These are phyloP conservation scores for Etheostoma cragini DNA, from an alignment of 2,113 vertebrate genomes.

Conservation along the genomic window DNA sequence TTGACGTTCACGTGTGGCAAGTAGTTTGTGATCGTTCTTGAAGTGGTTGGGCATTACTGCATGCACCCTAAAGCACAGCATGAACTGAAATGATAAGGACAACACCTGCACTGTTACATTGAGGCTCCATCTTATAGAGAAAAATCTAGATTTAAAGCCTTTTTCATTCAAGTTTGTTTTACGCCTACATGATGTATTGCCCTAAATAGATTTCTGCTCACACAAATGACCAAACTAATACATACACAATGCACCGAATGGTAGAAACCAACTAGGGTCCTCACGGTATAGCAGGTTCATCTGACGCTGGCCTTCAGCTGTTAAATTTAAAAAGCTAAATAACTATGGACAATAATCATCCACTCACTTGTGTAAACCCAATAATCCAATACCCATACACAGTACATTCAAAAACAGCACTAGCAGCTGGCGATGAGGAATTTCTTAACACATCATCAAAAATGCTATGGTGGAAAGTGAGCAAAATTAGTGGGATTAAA, in stretches of 20 bases:
- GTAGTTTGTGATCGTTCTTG: too few relatives aligned
- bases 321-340: not conserved
- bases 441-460: not conserved
- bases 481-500: not conserved
- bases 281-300: not conserved
- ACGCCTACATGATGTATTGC: not conserved
- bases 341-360: not conserved
- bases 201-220: not conserved
- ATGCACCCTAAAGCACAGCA: not conserved
- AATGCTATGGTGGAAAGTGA: not conserved
- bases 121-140: not conserved
- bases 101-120: not conserved
- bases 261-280: not conserved
- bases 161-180: not conserved
- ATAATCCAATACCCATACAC: not conserved
- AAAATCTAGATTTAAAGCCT: not conserved
- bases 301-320: not conserved
- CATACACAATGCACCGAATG: not conserved
- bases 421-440: not conserved
- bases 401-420: not conserved
- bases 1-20: not conserved
- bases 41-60: not conserved
- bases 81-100: not conserved
- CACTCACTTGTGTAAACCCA: not conserved
- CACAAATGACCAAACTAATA: not conserved